Conservation (phyloP, 2,797 vertebrate genomes). For the Lepilemur septentrionalis region DNA sequence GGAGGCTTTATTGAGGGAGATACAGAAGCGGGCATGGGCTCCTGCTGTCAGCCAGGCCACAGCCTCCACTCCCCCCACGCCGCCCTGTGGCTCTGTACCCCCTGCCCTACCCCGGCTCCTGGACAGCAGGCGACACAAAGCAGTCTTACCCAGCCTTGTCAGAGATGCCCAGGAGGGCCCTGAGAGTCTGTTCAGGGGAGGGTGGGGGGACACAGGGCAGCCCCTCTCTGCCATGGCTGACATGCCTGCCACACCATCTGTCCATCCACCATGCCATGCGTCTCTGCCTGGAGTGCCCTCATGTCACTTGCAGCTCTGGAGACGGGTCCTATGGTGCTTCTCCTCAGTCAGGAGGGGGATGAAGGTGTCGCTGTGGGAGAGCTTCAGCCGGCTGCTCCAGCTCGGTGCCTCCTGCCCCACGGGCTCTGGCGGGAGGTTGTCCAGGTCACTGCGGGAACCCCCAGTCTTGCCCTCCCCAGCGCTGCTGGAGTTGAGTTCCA, state of each 20-base stretch:
- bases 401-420: constrained; percentile 61
- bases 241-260: constrained; percentile 48
- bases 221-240: constrained; percentile 44
- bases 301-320: constrained; percentile 87
- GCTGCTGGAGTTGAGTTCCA: constrained; percentile 90
- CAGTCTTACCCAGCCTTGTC: constrained; percentile 81
- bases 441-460: constrained; percentile 75
- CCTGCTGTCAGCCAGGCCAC: neutral
- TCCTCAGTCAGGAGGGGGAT: constrained; percentile 90
- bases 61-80: neutral
- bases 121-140: constrained; percentile 37
- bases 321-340: constrained; percentile 84
- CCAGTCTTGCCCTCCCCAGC: constrained; percentile 74
- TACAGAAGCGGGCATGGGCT: constrained; percentile 71
- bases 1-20: constrained; percentile 81
- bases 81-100: neutral
- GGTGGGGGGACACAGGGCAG: constrained; percentile 13
- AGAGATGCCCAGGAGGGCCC: constrained; percentile 69
- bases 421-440: constrained; percentile 57
- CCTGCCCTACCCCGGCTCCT: constrained; percentile 27
- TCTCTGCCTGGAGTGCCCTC: neutral
- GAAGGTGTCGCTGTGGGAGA: constrained; percentile 91
- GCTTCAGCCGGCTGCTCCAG: constrained; percentile 80
- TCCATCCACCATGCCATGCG: neutral
- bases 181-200: constrained; percentile 45